Base-by-base conservation (phyloP, 2,888 invertebrate species). In the Acanthosepion esculentum region DNA sequence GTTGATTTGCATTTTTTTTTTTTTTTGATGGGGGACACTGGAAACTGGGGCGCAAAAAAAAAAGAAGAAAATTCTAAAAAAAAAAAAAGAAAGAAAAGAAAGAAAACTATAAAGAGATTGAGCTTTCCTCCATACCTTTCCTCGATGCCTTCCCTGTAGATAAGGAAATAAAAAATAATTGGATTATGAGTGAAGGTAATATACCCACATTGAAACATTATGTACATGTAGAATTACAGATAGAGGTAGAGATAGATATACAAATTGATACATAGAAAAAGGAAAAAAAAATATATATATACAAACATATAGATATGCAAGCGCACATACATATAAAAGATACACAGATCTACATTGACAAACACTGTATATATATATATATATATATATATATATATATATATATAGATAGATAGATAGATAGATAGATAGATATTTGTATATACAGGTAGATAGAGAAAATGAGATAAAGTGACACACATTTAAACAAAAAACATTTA, bases 71-170 rank as follows among this genome's bases (percentile, higher is more conserved):
- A 20, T 20, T 20, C 15, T 20, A 55, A 55, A 20, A 20, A 23
- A 59, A 78, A 59, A 59, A 59, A 59, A 26, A 59, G 20, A 59
- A 59, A 59, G 26, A 64, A 64, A 64, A 64, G 64, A 64, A 64
- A 64, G 64, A 78, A n/a, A 78, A 78, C 78, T 78, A 78, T 78
- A 78, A 78, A 78, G 78, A 78, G 78, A 78, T 78, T 78, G 78
- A 78, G 29, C 78, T 78, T 78, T 78, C 29, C 78, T 78, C 78
- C 78, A 78, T 78, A 78, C 78, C 78, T 78, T 78, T 78, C 78
- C 78, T 78, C 78, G 78, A 78, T 78, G 78, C 78, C 78, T 78
- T 78, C 78, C 78, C 78, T 78, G 78, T 78, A 78, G 78, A 78
- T 78, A 78, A 12, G n/a, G 78, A 78, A 78, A 78, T 78, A 78